Percentiles rank a stretch among this genome's conserved stretches.
Evolutionary conservation across 1,140 invertebrate species (phyloP).

Genomic region (Drosophila persimilis): DNA sequence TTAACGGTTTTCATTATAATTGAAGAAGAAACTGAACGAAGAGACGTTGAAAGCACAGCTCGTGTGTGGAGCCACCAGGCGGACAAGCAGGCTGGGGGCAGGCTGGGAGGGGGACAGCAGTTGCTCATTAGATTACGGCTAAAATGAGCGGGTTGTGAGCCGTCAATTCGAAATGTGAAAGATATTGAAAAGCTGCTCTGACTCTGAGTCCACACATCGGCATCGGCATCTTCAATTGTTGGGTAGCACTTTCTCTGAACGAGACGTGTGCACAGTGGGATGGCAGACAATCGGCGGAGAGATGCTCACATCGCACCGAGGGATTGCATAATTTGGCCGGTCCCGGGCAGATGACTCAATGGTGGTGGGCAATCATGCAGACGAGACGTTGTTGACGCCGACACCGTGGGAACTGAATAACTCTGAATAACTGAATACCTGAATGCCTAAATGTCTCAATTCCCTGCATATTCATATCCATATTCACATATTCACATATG

Average conservation of each 20-base stretch:
- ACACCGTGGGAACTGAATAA: constrained; percentile 47
- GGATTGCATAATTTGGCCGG: constrained; percentile 65
- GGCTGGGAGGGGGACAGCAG: constrained; percentile 7
- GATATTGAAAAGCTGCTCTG: constrained; percentile 53
- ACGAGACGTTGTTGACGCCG: background rate
- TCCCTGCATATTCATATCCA: too few species aligned
- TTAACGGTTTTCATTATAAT: constrained; percentile 79
- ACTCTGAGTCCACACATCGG: constrained; percentile 10
- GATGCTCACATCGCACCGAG: background rate
- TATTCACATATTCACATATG: too few species aligned
- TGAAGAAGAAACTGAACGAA: constrained; percentile 56
- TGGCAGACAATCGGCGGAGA: constrained; percentile 54
- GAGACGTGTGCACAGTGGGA: constrained; percentile 42
- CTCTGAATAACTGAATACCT: constrained; percentile 33
- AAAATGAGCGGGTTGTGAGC: constrained; percentile 30
- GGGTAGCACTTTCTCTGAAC: constrained; percentile 65
- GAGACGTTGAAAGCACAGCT: constrained; percentile 35
- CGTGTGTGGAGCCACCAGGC: background rate
- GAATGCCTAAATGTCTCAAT: too few species aligned
- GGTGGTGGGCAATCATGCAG: constrained; percentile 8
- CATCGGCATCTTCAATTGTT: constrained; percentile 47
- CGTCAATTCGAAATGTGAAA: constrained; percentile 65
- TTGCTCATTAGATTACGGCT: constrained; percentile 72
- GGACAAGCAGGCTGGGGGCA: too few species aligned
- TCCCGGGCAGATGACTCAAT: constrained; percentile 45